Evolutionary conservation across 2,797 vertebrate genomes (phyloP), one percentile per base, ranked within the genome.

Genomic region (Hipposideros larvatus): DNA sequence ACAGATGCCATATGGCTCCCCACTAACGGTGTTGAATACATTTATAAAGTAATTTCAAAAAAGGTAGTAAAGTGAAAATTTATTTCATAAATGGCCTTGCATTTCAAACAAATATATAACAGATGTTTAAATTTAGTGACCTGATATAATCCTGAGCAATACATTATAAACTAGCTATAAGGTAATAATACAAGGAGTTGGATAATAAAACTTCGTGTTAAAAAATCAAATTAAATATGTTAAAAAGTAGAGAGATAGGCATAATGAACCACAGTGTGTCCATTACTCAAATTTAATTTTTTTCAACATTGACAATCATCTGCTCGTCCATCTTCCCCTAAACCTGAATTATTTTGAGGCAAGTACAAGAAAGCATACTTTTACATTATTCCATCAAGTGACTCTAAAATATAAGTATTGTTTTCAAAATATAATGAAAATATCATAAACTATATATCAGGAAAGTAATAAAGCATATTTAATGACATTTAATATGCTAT

Each of bases 1-100:
- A 80, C 63, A 93, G 78, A 41, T 85, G 51, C 77, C 95, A 91
- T 94, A 88, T 91, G 93, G 70, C 7, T 79, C 66, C 11, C 18
- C 2, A 26, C 0, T 68, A 83, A 88, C 24, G 34, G 19, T 84
- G 73, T 88, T 77, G 26, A 75, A 74, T 77, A 31, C 31, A 94
- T 61, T 87, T 84, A 71, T 31, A 63, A 87, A 84, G 89, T 10
- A 87, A 46, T 83, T 61, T 77, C 26, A 55, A 19, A 66, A 59
- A 82, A n/a, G 7, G 10, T 21, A 84, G 11, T 57, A 70, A 28
- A 80, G 7, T 82, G 11, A 55, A 93, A 87, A 92, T 43, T 83
- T 84, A 66, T 73, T 90, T 90, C 10, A 70, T 9, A 96, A 80
- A 61, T 88, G 6, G 0, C 1, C 6, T 73, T 94, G 4, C 0